Conservation (phyloP, 1,140 invertebrate species). For the Ectropis grisescens region DNA sequence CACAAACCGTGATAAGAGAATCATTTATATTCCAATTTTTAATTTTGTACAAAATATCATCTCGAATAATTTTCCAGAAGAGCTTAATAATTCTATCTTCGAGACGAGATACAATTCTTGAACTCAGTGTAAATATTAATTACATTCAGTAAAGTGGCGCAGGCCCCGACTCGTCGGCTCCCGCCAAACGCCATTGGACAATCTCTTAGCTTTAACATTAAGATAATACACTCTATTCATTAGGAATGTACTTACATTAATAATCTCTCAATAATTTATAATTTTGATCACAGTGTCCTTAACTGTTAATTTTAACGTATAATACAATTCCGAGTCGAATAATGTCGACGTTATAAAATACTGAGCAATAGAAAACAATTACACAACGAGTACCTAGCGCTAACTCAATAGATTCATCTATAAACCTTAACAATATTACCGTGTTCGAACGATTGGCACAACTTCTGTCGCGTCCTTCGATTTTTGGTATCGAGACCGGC, state of each 20-base stretch:
- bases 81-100: slow-evolving; percentile 41
- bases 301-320: slow-evolving; percentile 67
- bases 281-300: slow-evolving; percentile 69
- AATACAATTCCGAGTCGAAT: slow-evolving; percentile 58
- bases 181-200: no score
- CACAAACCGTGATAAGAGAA: slow-evolving; percentile 53
- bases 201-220: slow-evolving; percentile 48
- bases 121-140: slow-evolving; percentile 15
- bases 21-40: slow-evolving; percentile 47
- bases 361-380: slow-evolving; percentile 67
- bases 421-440: slow-evolving; percentile 59
- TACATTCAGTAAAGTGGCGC: neutral
- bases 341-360: slow-evolving; percentile 59
- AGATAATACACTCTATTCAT: slow-evolving; percentile 60
- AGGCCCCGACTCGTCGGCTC: slow-evolving; percentile 1
- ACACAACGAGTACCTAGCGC: slow-evolving; percentile 41
- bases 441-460: slow-evolving; percentile 62
- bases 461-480: slow-evolving; percentile 41
- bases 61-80: slow-evolving; percentile 45
- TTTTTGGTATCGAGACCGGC: slow-evolving; percentile 49
- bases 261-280: slow-evolving; percentile 70
- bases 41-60: slow-evolving; percentile 69
- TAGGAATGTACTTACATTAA: slow-evolving; percentile 67
- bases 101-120: slow-evolving; percentile 40
- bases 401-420: slow-evolving; percentile 51